These are phyloP conservation scores for Carposina sasakii DNA, from an alignment of 1,140 invertebrate species.

Conservation along the genomic window DNA sequence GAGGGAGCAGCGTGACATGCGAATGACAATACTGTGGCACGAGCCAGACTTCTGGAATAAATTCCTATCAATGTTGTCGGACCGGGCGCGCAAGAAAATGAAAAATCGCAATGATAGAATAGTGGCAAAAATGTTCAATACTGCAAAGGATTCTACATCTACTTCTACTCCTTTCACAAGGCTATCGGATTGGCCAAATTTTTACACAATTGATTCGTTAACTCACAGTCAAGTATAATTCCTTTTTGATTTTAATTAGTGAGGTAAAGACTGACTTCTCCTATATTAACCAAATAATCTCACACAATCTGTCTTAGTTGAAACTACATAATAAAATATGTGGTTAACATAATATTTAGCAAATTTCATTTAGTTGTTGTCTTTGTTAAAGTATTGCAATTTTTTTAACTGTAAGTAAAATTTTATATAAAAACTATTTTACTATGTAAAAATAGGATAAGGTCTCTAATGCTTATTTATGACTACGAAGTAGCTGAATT, in stretches of 20 bases:
- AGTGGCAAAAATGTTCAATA: conserved; percentile 10
- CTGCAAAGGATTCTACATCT: conserved; percentile 6
- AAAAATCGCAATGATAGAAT: conserved; percentile 1
- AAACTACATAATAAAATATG: too few species aligned
- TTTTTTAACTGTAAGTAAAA: conserved; percentile 31
- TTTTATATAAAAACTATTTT: conserved; percentile 43
- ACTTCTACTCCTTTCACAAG: conserved; percentile 30
- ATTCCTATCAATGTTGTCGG: conserved; percentile 25
- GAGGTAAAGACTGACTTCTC: conserved; percentile 70
- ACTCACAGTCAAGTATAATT: conserved; percentile 58
- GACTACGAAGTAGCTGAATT: too few species aligned
- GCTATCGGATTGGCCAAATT: conserved; percentile 39
- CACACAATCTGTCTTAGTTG: not conserved
- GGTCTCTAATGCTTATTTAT: too few species aligned
- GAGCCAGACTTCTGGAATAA: conserved; percentile 52
- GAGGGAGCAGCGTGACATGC: conserved; percentile 48
- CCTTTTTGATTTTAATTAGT: conserved; percentile 43
- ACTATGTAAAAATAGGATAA: conserved; percentile 38
- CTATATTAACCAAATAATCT: conserved; percentile 35
- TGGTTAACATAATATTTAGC: too few species aligned
- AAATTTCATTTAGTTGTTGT: conserved; percentile 35
- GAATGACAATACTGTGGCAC: conserved; percentile 46
- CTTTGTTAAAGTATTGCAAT: too few species aligned
- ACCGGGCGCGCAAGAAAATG: not conserved
- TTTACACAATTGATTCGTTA: conserved; percentile 38